Evolutionary conservation across 2,888 invertebrate genomes (phyloP), one percentile per base, ranked within the genome.

Genomic region (Teinopalpus imperialis): DNA sequence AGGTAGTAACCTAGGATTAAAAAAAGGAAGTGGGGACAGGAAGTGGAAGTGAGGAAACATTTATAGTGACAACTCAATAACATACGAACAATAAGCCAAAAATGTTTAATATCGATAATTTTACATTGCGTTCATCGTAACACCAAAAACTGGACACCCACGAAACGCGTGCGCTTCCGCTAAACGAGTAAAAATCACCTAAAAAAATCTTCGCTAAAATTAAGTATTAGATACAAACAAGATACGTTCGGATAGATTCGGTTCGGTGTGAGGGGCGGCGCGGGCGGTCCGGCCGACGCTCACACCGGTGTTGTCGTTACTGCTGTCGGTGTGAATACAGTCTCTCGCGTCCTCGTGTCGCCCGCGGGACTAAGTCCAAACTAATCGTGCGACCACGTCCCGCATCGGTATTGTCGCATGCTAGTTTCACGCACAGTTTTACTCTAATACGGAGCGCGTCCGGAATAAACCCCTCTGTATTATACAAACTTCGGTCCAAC

Each of bases 61-160:
- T 23, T 23, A 23, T 14, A 14, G 70, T 72, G 71, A 74, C 61
- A 77, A 78, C 62, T 66, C 74, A 83, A 81, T 78, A 81, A 87
- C 69, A 79, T 82, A 85, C 85, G 72, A 85, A 85, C 77, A 76
- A 74, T 87, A 88, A 88, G 88, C 88, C 87, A 87, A 88, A 87
- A 87, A 82, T 81, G 83, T 88, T 86, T 87, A 87, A 87, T 87
- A 81, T 82, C 69, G 76, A 81, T 87, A 85, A 85, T 81, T 87
- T 78, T 87, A 87, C 88, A 87, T 77, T 75, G 85, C 82, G 75
- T 76, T 79, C 68, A 75, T 73, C 70, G 73, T 76, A 80, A 86
- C 83, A 86, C 81, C 85, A 79, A 81, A 78, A 74, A 72, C 75
- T 74, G 81, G 78, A 78, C 80, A 71, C 71, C 72, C 76, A 70